Conservation (phyloP, 2,113 vertebrate species). For the Erythrolamprus reginae region DNA sequence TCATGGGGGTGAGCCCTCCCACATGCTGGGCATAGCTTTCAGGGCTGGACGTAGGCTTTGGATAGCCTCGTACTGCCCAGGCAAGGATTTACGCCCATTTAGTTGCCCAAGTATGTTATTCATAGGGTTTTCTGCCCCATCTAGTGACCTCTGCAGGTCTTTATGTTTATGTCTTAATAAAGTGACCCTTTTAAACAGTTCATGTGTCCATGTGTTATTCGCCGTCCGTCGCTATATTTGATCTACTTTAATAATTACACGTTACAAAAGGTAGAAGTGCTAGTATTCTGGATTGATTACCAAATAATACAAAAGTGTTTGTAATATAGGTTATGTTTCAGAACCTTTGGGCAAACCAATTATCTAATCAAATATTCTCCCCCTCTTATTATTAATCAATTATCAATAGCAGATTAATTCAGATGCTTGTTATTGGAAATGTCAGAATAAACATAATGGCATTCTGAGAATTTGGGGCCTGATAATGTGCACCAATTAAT, state of each 20-base stretch:
- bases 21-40: too few relatives aligned
- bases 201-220: too few relatives aligned
- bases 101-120: too few relatives aligned
- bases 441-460: background rate
- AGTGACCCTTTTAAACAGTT: too few relatives aligned
- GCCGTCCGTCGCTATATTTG: too few relatives aligned
- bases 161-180: too few relatives aligned
- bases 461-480: slow-evolving; percentile 38
- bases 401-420: slow-evolving; percentile 31
- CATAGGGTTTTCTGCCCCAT: too few relatives aligned
- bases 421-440: slow-evolving; percentile 6
- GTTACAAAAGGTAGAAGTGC: background rate
- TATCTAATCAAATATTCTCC: slow-evolving; percentile 16
- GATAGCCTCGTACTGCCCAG: too few relatives aligned
- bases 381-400: background rate
- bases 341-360: slow-evolving; percentile 2
- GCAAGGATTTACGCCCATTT: too few relatives aligned
- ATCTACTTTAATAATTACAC: background rate
- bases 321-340: background rate
- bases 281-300: background rate
- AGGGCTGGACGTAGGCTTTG: too few relatives aligned
- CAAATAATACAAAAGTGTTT: background rate
- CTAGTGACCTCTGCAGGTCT: too few relatives aligned
- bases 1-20: too few relatives aligned
- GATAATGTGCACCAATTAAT: slow-evolving; percentile 37